Evolutionary conservation across 2,888 invertebrate species (phyloP), one percentile per base, ranked within the genome.

Genomic region (Cheilosia impressa): DNA sequence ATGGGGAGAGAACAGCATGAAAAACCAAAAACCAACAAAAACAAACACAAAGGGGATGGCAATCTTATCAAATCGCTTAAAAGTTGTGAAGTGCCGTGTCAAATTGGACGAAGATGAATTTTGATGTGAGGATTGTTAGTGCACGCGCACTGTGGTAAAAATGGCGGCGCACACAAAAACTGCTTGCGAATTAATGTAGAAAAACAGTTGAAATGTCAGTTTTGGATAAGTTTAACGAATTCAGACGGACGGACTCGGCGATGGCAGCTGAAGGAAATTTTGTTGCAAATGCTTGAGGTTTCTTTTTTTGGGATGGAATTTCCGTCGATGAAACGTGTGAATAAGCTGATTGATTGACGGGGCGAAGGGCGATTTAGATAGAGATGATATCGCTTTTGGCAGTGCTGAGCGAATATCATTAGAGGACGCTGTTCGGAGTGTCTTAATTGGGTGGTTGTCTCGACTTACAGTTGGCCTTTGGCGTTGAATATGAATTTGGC

Each of bases 61-160:
- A 85, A 85, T 85, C 80, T 85, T 85, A 77, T 77, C 71, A 81
- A 81, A 85, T 85, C 80, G 85, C 63, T 62, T 77, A 53, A 81
- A 85, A 85, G 81, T 85, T 81, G 85, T 85, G 80, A 85, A 85
- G 72, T 85, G 80, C 85, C 72, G 80, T 85, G 85, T 85, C 85
- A 85, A 85, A 85, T 85, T 85, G 85, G 81, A 85, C 72, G 80
- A 85, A 85, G 85, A 81, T 85, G 85, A 85, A 85, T 85, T 85
- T 85, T 85, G 65, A 84, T 84, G 79, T 52, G 55, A 47, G 38
- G 50, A 63, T 62, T 50, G 69, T 27, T n/a, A 38, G 68, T 43
- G 13, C 53, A 43, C 38, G 17, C 34, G 13, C 15, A 45, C 24
- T 31, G 66, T 4, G 38, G 31, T n/a, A 38, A 69, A 71, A 22